phyloP scores from a whole-genome alignment of 2,113 vertebrate species.

The Furnarius figulus region DNA sequence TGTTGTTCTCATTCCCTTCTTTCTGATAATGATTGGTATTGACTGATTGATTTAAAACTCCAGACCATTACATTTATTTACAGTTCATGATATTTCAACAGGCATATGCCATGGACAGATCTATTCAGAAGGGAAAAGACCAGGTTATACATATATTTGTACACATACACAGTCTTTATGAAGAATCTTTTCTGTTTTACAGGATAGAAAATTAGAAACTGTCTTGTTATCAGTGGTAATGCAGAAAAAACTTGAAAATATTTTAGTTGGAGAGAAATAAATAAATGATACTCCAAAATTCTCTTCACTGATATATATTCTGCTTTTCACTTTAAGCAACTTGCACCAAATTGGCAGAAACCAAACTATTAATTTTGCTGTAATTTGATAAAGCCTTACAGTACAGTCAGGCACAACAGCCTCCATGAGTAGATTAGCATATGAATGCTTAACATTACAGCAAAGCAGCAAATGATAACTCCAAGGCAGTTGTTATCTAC shows the following conservation, averaged over 20 bases:
- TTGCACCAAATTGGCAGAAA: slow-evolving; percentile 12
- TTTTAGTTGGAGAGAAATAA: background rate
- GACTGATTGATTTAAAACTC: background rate
- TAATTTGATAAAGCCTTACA: background rate
- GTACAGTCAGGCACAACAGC: background rate
- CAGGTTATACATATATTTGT: background rate
- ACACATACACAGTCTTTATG: background rate
- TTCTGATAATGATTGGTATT: background rate
- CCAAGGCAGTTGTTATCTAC: background rate
- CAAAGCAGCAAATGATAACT: background rate
- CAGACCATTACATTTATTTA: background rate
- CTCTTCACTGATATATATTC: background rate
- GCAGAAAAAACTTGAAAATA: background rate
- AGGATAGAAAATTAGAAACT: background rate
- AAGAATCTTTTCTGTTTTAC: background rate
- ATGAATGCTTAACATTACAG: background rate
- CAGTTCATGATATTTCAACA: background rate
- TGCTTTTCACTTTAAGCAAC: background rate
- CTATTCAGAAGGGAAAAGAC: background rate
- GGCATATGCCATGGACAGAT: background rate
- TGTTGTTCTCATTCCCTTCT: background rate
- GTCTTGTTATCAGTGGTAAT: background rate
- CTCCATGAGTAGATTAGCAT: background rate
- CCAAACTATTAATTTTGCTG: slow-evolving; percentile 42
- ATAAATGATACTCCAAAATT: background rate